phyloP scores from a whole-genome alignment of 2,888 invertebrate genomes.

The Luperina testacea region DNA sequence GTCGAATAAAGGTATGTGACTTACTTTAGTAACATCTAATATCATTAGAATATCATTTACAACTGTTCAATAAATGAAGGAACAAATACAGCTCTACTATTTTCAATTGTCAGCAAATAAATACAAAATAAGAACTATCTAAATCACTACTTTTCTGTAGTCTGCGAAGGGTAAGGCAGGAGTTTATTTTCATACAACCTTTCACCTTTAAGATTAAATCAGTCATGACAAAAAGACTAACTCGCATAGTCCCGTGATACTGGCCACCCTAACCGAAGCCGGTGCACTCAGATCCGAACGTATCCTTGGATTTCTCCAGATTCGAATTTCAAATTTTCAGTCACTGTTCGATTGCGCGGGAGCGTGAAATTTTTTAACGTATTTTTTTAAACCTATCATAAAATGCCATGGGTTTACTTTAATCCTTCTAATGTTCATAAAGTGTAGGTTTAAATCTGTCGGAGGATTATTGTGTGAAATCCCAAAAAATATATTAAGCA shows the following conservation, averaged over 20 bases:
- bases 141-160: slow-evolving; percentile 13
- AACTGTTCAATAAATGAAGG: background rate
- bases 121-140: slow-evolving; percentile 27
- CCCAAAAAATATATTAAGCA: slow-evolving; percentile 37
- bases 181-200: slow-evolving; percentile 44
- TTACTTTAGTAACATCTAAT: background rate
- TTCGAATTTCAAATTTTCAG: slow-evolving; percentile 90
- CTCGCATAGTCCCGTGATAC: slow-evolving; percentile 48
- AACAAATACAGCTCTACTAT: background rate
- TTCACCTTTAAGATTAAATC: slow-evolving; percentile 52
- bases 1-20: background rate
- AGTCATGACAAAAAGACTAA: slow-evolving; percentile 50
- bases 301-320: slow-evolving; percentile 83
- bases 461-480: slow-evolving; percentile 44
- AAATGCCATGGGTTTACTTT: slow-evolving; percentile 47
- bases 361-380: slow-evolving; percentile 76
- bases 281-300: slow-evolving; percentile 71
- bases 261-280: slow-evolving; percentile 63
- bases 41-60: background rate
- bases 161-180: slow-evolving; percentile 1
- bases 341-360: slow-evolving; percentile 81
- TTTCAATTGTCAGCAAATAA: background rate
- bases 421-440: slow-evolving; percentile 59
- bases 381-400: slow-evolving; percentile 62
- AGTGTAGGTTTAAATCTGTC: slow-evolving; percentile 51